Evolutionary conservation across 2,888 invertebrate species (phyloP), one percentile per base, ranked within the genome.

Genomic region (Amphipyra tragopoginis): DNA sequence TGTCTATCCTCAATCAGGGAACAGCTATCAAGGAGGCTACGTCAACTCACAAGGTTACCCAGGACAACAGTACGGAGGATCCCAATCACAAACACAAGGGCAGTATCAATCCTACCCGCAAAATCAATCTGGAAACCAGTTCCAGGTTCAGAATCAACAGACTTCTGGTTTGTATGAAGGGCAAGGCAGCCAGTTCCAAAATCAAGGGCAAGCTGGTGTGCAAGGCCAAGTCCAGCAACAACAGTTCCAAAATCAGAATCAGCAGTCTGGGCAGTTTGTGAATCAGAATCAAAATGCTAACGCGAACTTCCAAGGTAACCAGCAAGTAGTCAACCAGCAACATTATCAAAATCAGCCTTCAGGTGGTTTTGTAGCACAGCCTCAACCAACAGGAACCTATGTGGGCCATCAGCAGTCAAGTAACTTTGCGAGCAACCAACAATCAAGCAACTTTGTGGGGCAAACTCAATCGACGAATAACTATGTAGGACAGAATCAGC

Each of bases 21-120:
- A 8, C 36, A 59, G 7, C n/a, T 65, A 73, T 39, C 82, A 81
- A 74, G 80, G 70, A 33, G 55, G 67, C 9, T 77, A 77, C 34
- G 62, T 50, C 10, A 72, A 65, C 15, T 21, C 64, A 4, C 75
- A 70, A 36, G 62, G 50, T 0, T 65, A 58, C 11, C 48, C 65
- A 29, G 69, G 74, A 4, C 81, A 77, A 42, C 77, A 66, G 59
- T n/a, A 76, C 60, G 61, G 65, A 69, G 74, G 70, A 58, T 52
- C 74, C 15, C 82, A 79, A 65, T 57, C 55, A 0, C 82, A 81
- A 50, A 62, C 42, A 0, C 86, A 85, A 69, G 80, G 77, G 4
- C 80, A 79, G 38, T 80, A 80, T 49, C 79, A 73, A 59, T 68
- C 62, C 11, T 72, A 72, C 29, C 76, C 71, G 9, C 78, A 77